Conservation (phyloP, 2,888 invertebrate species). For the Saturnia pavonia region DNA sequence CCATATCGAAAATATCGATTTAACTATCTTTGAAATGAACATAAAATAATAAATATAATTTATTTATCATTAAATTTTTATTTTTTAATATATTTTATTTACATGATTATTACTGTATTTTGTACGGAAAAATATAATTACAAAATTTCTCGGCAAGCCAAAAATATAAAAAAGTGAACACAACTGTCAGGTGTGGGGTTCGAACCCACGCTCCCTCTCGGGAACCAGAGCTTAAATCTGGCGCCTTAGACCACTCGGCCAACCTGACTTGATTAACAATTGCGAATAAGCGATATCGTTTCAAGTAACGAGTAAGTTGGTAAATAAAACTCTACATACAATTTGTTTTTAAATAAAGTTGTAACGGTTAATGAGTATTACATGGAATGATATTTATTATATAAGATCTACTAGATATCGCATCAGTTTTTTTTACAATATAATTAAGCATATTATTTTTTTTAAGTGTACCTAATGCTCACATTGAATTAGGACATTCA, state of each 20-base stretch:
- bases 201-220: conserved; percentile 92
- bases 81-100: too few relatives aligned
- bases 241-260: conserved; percentile 93
- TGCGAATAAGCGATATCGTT: neutral
- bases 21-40: too few relatives aligned
- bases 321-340: neutral
- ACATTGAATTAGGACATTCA: neutral
- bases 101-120: too few relatives aligned
- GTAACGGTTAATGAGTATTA: neutral
- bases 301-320: neutral
- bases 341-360: neutral
- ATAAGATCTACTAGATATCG: neutral
- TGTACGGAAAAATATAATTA: too few relatives aligned
- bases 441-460: neutral
- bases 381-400: neutral
- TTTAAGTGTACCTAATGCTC: neutral
- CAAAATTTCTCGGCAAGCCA: neutral
- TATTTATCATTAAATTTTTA: too few relatives aligned
- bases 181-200: conserved; percentile 89
- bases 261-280: conserved; percentile 80
- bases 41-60: too few relatives aligned
- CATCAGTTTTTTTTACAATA: neutral
- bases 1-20: too few relatives aligned
- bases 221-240: conserved; percentile 92
- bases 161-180: neutral